Evolutionary conservation across 2,888 invertebrate species (phyloP).

Genomic region (Nomada hirtipes): DNA sequence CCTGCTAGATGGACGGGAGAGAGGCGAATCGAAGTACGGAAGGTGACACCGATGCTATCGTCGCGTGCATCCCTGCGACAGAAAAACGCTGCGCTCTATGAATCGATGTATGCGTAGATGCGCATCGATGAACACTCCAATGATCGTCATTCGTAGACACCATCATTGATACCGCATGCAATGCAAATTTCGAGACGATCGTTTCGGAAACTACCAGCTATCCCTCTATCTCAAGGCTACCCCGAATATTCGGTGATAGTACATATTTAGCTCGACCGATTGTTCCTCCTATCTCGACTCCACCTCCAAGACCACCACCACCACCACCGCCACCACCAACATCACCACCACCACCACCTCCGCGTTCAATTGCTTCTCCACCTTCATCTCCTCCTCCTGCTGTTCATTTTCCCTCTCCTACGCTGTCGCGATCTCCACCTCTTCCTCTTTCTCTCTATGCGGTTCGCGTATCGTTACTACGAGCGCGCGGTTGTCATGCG

Average conservation of each 20-base stretch:
- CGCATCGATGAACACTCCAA: too few relatives aligned
- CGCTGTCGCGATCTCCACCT: conserved; percentile 43
- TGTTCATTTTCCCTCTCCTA: conserved; percentile 39
- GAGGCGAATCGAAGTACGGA: too few relatives aligned
- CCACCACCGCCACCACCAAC: neutral
- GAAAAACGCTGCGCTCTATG: neutral
- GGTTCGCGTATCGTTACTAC: conserved; percentile 53
- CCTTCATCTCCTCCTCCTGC: conserved; percentile 32
- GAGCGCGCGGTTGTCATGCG: conserved; percentile 58
- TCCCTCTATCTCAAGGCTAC: neutral
- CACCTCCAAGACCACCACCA: conserved; percentile 13
- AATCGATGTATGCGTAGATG: too few relatives aligned
- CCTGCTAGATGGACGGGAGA: too few relatives aligned
- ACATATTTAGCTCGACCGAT: conserved; percentile 9
- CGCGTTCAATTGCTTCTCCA: conserved; percentile 18
- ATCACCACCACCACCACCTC: conserved; percentile 20
- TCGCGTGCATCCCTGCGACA: neutral
- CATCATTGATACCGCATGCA: too few relatives aligned
- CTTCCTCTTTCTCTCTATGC: conserved; percentile 48
- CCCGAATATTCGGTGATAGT: conserved; percentile 13
- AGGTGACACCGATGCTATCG: too few relatives aligned
- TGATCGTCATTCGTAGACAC: conserved; percentile 1
- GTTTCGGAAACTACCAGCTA: neutral
- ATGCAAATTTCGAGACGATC: neutral
- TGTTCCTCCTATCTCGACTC: conserved; percentile 11